Conservation (phyloP, 2,888 invertebrate genomes). For the Physocephala rufipes region DNA sequence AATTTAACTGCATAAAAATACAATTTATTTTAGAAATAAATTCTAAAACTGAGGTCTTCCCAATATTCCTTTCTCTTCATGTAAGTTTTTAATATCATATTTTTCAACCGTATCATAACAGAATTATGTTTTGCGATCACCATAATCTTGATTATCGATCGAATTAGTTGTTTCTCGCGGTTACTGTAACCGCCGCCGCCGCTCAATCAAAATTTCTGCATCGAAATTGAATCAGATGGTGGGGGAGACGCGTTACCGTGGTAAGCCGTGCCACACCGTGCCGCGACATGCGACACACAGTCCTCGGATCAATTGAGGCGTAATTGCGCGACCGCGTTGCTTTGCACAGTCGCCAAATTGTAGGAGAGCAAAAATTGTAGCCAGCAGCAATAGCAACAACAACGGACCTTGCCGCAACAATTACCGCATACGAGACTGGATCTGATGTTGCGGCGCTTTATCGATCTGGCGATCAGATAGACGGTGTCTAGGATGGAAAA, state of each 20-base stretch:
- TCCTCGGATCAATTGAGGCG: conserved; percentile 18
- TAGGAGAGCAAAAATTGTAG: conserved; percentile 37
- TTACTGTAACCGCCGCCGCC: conserved; percentile 2
- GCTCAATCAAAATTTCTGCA: conserved; percentile 37
- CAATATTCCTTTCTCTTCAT: neutral
- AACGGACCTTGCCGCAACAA: neutral
- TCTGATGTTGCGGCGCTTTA: too few relatives aligned
- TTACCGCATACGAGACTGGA: neutral
- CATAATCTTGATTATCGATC: conserved; percentile 21
- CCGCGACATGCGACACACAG: conserved; percentile 35
- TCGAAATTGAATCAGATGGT: conserved; percentile 29
- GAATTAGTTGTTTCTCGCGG: conserved; percentile 29
- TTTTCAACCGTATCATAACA: conserved; percentile 2
- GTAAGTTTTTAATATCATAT: neutral
- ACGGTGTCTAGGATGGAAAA: conserved; percentile 21
- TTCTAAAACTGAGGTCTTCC: neutral
- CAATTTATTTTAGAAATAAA: too few relatives aligned
- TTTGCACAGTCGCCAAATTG: conserved; percentile 37
- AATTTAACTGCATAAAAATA: too few relatives aligned
- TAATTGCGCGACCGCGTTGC: conserved; percentile 25
- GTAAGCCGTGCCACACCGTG: conserved; percentile 3
- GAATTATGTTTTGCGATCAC: conserved; percentile 30
- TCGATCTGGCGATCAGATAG: neutral
- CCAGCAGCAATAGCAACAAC: conserved; percentile 28
- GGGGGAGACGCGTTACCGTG: conserved; percentile 4